Conservation (phyloP, 2,888 invertebrate genomes). For the Pasiphila rectangulata region DNA sequence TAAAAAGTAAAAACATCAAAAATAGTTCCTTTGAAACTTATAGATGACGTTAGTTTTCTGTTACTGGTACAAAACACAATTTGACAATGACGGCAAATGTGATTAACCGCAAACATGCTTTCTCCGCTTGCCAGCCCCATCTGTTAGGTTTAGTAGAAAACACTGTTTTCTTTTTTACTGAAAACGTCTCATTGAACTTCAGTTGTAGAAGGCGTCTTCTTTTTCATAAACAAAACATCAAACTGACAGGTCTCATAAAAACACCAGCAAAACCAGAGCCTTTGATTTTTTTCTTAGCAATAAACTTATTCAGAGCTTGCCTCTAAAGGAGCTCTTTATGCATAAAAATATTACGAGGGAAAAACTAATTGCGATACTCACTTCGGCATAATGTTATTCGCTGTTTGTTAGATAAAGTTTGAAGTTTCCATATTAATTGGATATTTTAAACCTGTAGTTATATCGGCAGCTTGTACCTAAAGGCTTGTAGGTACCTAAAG, state of each 20-base stretch:
- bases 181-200: too few species aligned
- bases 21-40: too few species aligned
- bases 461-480: not conserved
- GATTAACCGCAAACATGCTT: too few species aligned
- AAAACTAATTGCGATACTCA: conserved; percentile 30
- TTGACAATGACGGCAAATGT: too few species aligned
- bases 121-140: too few species aligned
- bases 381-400: conserved; percentile 20
- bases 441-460: conserved; percentile 9
- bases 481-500: too few species aligned
- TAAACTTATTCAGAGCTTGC: conserved; percentile 30
- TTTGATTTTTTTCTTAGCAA: conserved; percentile 35
- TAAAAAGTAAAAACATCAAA: too few species aligned
- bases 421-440: conserved; percentile 29
- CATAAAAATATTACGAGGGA: conserved; percentile 25
- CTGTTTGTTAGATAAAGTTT: conserved; percentile 18
- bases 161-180: too few species aligned
- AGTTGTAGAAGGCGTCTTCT: too few species aligned
- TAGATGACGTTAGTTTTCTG: too few species aligned
- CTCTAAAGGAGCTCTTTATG: conserved; percentile 24
- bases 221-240: not conserved
- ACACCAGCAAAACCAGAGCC: conserved; percentile 28
- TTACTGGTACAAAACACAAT: too few species aligned
- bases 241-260: conserved; percentile 7
- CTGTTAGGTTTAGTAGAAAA: too few species aligned